A percentile compares a stretch with the other conserved stretches of the same genome.
These are phyloP conservation scores for Siniperca knerii DNA, from an alignment of 2,113 vertebrate species.

Conservation along the genomic window DNA sequence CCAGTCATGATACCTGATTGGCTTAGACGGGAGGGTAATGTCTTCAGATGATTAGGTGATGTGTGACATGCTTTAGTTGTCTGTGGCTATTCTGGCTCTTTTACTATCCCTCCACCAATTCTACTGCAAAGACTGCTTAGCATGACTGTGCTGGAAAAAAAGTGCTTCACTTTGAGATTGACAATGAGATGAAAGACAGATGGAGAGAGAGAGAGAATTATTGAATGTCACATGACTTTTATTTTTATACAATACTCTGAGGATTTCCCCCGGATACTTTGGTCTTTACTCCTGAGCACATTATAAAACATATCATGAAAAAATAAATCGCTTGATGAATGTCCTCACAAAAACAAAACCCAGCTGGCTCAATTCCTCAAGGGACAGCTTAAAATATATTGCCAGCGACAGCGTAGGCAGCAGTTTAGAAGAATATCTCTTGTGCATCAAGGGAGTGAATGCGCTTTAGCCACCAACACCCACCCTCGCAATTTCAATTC, in stretches of 20 bases:
- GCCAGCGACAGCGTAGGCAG: not conserved
- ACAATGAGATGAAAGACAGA: constrained; percentile 32
- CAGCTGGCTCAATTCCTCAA: constrained; percentile 25
- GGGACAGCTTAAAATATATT: constrained; percentile 33
- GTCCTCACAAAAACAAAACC: constrained; percentile 31
- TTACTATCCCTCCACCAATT: constrained; percentile 1
- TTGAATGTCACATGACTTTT: constrained; percentile 31
- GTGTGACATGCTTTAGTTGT: constrained; percentile 22
- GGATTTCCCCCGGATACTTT: constrained; percentile 36
- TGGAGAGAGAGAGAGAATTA: constrained; percentile 14
- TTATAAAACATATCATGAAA: constrained; percentile 39
- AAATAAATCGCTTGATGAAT: constrained; percentile 43
- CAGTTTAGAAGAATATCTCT: constrained; percentile 26
- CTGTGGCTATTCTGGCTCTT: not conserved
- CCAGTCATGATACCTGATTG: constrained; percentile 49
- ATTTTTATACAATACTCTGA: constrained; percentile 44
- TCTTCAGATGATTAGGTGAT: constrained; percentile 51
- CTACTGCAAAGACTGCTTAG: constrained; percentile 14
- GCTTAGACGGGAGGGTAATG: constrained; percentile 47
- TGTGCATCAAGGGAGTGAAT: not conserved
- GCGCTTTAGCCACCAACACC: constrained; percentile 12
- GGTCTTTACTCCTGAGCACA: constrained; percentile 18
- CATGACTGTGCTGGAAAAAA: constrained; percentile 15
- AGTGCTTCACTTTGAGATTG: constrained; percentile 21
- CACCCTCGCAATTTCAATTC: constrained; percentile 10